A percentile compares a stretch with the other conserved stretches of the same genome.
These are phyloP conservation scores for Eumeta japonica DNA, from an alignment of 1,140 invertebrate species.

Conservation along the genomic window DNA sequence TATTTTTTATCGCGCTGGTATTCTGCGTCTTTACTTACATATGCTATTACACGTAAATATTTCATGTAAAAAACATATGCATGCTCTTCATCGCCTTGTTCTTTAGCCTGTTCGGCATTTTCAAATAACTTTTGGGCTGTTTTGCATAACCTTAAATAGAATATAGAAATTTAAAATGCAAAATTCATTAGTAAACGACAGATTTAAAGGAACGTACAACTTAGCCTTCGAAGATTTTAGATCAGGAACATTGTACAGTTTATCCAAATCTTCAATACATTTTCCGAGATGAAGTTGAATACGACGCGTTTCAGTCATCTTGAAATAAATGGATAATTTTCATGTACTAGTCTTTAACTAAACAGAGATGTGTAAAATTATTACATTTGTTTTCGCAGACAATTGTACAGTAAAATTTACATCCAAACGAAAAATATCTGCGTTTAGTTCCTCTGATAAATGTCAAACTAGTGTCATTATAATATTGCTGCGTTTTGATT, in stretches of 20 bases:
- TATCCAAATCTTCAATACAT: constrained; percentile 57
- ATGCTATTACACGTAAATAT: constrained; percentile 63
- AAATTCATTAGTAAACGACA: constrained; percentile 3
- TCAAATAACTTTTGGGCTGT: constrained; percentile 61
- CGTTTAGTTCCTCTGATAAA: too few relatives aligned
- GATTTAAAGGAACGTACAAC: constrained; percentile 38
- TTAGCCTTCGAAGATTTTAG: constrained; percentile 50
- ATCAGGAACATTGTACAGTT: constrained; percentile 53
- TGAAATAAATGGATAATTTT: too few relatives aligned
- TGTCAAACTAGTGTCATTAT: too few relatives aligned
- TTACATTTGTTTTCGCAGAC: too few relatives aligned
- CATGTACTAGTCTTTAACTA: too few relatives aligned
- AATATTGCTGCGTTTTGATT: too few relatives aligned
- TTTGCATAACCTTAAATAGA: constrained; percentile 46
- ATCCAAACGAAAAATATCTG: too few relatives aligned
- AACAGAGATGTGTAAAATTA: too few relatives aligned
- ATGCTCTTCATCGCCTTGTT: constrained; percentile 65
- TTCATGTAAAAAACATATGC: constrained; percentile 71
- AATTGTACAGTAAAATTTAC: too few relatives aligned
- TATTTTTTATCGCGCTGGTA: constrained; percentile 59
- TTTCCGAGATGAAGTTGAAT: constrained; percentile 56
- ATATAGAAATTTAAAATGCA: constrained; percentile 8
- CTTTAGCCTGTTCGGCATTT: constrained; percentile 54
- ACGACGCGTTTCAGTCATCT: constrained; percentile 52
- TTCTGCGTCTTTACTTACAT: constrained; percentile 57